These are phyloP conservation scores for Meganola albula DNA, from an alignment of 2,888 invertebrate genomes.

Conservation along the genomic window DNA sequence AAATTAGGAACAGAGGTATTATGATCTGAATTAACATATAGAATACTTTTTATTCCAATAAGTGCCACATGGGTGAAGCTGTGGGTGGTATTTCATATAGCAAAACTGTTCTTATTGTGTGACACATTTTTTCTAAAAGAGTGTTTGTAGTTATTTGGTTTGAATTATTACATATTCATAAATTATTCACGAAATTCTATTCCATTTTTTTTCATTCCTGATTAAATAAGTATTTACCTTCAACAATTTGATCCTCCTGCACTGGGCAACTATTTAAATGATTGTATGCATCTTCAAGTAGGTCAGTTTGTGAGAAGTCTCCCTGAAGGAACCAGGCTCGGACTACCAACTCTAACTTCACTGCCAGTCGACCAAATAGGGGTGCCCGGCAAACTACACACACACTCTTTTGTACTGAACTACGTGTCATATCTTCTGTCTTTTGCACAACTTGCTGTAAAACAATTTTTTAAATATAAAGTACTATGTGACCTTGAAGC, in stretches of 20 bases:
- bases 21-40: too few relatives aligned
- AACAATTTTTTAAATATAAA: conserved; percentile 7
- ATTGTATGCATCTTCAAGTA: conserved; percentile 93
- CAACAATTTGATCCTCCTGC: conserved; percentile 66
- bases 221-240: conserved; percentile 45
- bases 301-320: conserved; percentile 91
- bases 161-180: background rate
- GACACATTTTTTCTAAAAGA: too few relatives aligned
- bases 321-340: conserved; percentile 98
- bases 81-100: too few relatives aligned
- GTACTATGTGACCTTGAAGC: too few relatives aligned
- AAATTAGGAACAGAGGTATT: too few relatives aligned
- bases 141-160: background rate
- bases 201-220: background rate
- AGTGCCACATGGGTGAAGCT: too few relatives aligned
- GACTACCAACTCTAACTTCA: conserved; percentile 97
- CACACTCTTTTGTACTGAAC: conserved; percentile 98
- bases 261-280: conserved; percentile 92
- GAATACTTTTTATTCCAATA: too few relatives aligned
- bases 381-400: conserved; percentile 95
- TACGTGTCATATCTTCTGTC: conserved; percentile 96
- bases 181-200: background rate
- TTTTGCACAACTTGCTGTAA: conserved; percentile 91
- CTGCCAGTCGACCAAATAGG: conserved; percentile 95
- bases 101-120: too few relatives aligned